Evolutionary conservation across 2,113 vertebrate species (phyloP).

Genomic region (Corythornis madagascariensis): DNA sequence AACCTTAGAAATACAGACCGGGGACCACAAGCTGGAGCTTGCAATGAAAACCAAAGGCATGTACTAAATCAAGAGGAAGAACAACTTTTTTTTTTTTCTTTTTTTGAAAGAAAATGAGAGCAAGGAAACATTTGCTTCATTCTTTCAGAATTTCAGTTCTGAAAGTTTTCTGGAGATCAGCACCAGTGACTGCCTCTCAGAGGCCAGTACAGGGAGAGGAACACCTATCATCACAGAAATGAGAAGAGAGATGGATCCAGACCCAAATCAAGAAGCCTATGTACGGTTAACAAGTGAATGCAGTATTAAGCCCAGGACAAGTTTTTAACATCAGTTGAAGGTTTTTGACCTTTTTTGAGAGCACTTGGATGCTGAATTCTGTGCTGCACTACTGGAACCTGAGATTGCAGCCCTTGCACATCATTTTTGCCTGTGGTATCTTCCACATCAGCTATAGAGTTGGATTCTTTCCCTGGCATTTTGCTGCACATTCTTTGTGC

Average conservation of each 20-base stretch:
- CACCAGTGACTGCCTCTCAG: not conserved
- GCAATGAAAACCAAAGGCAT: not conserved
- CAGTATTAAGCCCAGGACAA: not conserved
- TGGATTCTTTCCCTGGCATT: conserved; percentile 34
- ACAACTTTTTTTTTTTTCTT: not conserved
- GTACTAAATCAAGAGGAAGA: not conserved
- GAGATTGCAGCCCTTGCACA: not conserved
- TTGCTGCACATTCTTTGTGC: not conserved
- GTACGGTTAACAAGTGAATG: not conserved
- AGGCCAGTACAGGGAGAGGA: not conserved
- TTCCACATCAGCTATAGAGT: not conserved
- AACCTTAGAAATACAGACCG: not conserved
- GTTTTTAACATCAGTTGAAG: not conserved
- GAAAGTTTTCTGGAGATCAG: not conserved
- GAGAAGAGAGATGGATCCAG: not conserved
- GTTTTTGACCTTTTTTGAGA: not conserved
- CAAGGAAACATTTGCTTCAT: conserved; percentile 31
- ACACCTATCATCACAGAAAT: not conserved
- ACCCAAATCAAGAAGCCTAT: not conserved
- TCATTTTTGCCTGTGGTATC: not conserved
- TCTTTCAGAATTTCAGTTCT: not conserved
- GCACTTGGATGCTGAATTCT: not conserved
- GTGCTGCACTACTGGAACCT: not conserved
- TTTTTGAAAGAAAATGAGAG: not conserved
- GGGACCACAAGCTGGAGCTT: conserved; percentile 3